Base-by-base conservation (phyloP, 2,797 vertebrate genomes). In the Phalanger gymnotis region DNA sequence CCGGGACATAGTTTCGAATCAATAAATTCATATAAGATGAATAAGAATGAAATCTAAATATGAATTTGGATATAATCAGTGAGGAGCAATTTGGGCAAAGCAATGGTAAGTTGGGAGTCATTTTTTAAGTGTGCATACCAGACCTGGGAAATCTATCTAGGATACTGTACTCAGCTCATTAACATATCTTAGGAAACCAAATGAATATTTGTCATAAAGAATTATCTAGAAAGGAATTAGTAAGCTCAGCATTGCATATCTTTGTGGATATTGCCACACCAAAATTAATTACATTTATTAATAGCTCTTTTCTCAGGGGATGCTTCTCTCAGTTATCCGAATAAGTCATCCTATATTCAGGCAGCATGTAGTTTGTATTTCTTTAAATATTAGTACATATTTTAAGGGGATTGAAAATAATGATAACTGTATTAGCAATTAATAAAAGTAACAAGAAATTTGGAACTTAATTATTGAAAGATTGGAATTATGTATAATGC, bases 281-380 rank as follows among this genome's bases (percentile, higher is more conserved):
- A 98, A 97, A 98, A 98, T 98, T 98, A 98, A 98, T 98, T 98
- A 98, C 94, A 98, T 98, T 98, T 98, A 98, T 98, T 98, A 98
- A 97, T 98, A 98, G 97, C 0, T 0, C 58, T 98, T 98, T 98
- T 97, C 97, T 98, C 98, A 92, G 1, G 96, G 96, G 98, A 97
- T 11, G 47, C 28, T 90, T 97, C 81, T 95, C 73, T 96, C 93
- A 95, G 91, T 40, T 31, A 94, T 90, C 97, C 92, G 97, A 96
- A 94, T 97, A 93, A 97, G 98, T 98, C 97, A 97, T 90, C 92
- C 52, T 95, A 52, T 92, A 47, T 96, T 97, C 90, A 93, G 91
- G 47, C 54, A 93, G 40, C 93, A 97, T 96, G 14, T 9, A 27
- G 47, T 97, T 93, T 90, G 5, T 53, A 92, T 14, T 97, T 95